These are phyloP conservation scores for Fistularia commersonii DNA, from an alignment of 2,797 vertebrate genomes.

Conservation along the genomic window DNA sequence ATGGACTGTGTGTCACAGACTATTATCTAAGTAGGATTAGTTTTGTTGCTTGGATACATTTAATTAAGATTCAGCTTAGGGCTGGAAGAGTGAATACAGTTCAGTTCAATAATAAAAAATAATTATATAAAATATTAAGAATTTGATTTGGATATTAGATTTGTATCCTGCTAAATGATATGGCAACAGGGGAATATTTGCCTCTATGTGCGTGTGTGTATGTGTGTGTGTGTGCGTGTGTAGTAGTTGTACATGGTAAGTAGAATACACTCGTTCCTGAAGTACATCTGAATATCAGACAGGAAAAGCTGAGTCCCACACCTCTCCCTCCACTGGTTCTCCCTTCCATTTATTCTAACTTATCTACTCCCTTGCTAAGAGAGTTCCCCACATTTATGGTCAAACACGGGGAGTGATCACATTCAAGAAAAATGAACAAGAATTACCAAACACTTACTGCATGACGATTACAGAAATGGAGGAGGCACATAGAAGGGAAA, in stretches of 20 bases:
- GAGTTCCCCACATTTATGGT: constrained; percentile 55
- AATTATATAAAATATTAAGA: constrained; percentile 24
- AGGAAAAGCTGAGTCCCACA: constrained; percentile 62
- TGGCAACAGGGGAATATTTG: constrained; percentile 22
- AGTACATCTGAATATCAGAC: constrained; percentile 79
- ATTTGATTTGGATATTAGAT: constrained; percentile 36
- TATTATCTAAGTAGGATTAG: constrained; percentile 1
- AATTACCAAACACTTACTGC: constrained; percentile 64
- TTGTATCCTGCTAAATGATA: constrained; percentile 40
- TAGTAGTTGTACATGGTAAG: constrained; percentile 52
- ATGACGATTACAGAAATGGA: constrained; percentile 83
- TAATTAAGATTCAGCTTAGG: constrained; percentile 16
- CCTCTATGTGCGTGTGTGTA: constrained; percentile 45
- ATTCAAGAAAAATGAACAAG: constrained; percentile 75
- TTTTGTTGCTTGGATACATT: constrained; percentile 25
- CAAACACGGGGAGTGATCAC: constrained; percentile 73
- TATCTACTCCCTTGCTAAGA: constrained; percentile 33
- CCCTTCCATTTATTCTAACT: constrained; percentile 23
- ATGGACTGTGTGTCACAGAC: constrained; percentile 10
- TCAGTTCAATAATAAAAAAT: constrained; percentile 19
- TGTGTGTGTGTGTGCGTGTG: constrained; percentile 44
- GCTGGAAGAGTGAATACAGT: constrained; percentile 16
- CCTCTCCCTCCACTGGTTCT: constrained; percentile 32
- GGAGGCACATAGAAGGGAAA: constrained; percentile 87
- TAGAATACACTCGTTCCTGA: constrained; percentile 65